Evolutionary conservation across 1,140 invertebrate species (phyloP).

Genomic region (Brachionus paranguensis): DNA sequence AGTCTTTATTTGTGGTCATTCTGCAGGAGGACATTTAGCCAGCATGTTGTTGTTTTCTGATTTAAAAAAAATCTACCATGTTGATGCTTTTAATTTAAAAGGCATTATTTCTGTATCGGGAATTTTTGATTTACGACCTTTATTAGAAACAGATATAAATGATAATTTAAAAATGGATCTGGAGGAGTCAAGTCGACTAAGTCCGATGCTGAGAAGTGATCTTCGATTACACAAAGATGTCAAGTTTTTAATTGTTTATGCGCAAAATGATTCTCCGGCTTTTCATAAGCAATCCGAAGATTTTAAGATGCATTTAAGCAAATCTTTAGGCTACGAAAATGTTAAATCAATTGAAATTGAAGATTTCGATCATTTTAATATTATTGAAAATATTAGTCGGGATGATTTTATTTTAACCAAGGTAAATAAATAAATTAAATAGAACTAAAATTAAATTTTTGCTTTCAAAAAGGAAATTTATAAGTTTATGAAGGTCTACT

Average conservation of each 20-base stretch:
- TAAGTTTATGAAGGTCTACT: not conserved
- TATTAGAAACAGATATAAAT: constrained; percentile 32
- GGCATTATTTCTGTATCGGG: constrained; percentile 2
- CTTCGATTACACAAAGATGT: not conserved
- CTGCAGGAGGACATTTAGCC: constrained; percentile 38
- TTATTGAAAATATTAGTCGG: constrained; percentile 8
- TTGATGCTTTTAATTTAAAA: not conserved
- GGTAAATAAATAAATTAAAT: not conserved
- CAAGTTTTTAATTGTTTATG: not conserved
- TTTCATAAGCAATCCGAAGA: constrained; percentile 25
- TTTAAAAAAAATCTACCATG: not conserved
- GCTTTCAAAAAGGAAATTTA: not conserved
- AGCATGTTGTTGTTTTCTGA: not conserved
- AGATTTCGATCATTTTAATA: constrained; percentile 12
- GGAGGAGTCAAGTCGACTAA: not conserved
- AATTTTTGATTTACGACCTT: constrained; percentile 21
- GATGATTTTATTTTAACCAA: not conserved
- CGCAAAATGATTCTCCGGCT: not conserved
- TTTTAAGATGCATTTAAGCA: not conserved
- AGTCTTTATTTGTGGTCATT: constrained; percentile 21
- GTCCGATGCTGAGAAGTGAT: not conserved
- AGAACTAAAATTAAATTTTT: too few relatives aligned
- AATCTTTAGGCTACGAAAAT: not conserved
- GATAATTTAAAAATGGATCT: constrained; percentile 34
- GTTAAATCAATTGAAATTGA: not conserved